Evolutionary conservation across 2,797 vertebrate species (phyloP), one percentile per base, ranked within the genome.

Genomic region (Halcyon smyrnensis): DNA sequence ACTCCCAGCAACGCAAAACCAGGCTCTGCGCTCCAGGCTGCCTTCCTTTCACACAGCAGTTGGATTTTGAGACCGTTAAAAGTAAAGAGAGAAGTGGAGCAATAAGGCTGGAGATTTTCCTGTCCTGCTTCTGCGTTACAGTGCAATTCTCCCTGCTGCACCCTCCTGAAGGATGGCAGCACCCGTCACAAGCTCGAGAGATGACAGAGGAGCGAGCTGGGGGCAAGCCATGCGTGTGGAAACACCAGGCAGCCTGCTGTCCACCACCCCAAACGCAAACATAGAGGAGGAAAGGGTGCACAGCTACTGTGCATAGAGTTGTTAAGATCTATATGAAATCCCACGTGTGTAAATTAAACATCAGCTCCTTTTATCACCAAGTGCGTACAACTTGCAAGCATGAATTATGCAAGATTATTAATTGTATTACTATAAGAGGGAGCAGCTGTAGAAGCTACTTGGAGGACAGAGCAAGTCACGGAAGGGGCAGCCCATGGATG

Each of bases 401-500:
- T 98, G 97, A 99, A 98, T 98, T 98, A 98, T 98, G 97, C 98
- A 98, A 93, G 93, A 48, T 48, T 85, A 96, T 97, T 96, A 97
- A 94, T 94, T 87, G 87, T 91, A 85, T 83, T 95, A 93, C 95
- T 90, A 70, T 86, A 93, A 95, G 86, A 87, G 87, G 48, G 27
- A 95, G 89, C 93, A 97, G 97, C 90, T 97, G 89, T 11, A 57
- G 60, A 64, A 57, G 83, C 81, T 82, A 90, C 70, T 74, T 32
- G 30, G 76, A 94, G 82, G 70, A 90, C 60, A 83, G 24, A 16
- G 36, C 15, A 59, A 89, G 81, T 70, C 30, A 43, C 5, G 6
- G 48, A 57, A 91, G 43, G 64, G 57, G 36, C 46, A 75, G 67
- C 28, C 63, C 2, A 2, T n/a, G 93, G 84, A 59, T 45, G 12